Conservation (phyloP, 2,797 vertebrate genomes). For the Phataginus tricuspis region DNA sequence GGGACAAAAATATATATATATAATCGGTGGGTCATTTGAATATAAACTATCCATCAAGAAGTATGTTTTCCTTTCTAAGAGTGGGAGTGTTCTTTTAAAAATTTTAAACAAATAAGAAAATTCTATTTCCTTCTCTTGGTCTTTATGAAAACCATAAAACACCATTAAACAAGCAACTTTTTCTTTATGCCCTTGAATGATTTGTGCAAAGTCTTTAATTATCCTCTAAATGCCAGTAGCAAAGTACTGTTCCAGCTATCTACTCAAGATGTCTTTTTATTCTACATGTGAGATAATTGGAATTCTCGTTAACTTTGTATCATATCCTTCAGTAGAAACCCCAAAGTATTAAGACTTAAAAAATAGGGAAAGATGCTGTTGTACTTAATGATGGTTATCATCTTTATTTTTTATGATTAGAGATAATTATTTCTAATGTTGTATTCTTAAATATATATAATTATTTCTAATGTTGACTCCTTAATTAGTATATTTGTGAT, state of each 20-base stretch:
- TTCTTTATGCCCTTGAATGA: not conserved
- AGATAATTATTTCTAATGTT: not conserved
- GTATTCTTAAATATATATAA: not conserved
- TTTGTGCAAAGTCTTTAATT: not conserved
- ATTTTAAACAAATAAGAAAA: not conserved
- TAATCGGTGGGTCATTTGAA: not conserved
- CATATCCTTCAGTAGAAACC: not conserved
- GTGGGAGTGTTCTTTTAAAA: not conserved
- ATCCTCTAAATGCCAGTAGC: not conserved
- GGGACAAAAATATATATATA: not conserved
- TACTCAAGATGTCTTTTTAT: not conserved
- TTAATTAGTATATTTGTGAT: not conserved
- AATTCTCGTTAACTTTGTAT: not conserved
- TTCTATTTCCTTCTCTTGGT: not conserved
- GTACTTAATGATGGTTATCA: not conserved
- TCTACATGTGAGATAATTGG: not conserved
- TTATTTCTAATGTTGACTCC: not conserved
- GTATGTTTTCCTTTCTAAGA: not conserved
- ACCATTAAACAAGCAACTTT: not conserved
- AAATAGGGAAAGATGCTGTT: not conserved
- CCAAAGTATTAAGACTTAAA: conserved; percentile 13
- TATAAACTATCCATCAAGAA: not conserved
- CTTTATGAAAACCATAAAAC: not conserved
- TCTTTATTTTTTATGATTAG: conserved; percentile 19
- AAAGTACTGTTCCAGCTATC: not conserved